phyloP scores from a whole-genome alignment of 2,797 vertebrate species.

The Gambelia wislizenii region DNA sequence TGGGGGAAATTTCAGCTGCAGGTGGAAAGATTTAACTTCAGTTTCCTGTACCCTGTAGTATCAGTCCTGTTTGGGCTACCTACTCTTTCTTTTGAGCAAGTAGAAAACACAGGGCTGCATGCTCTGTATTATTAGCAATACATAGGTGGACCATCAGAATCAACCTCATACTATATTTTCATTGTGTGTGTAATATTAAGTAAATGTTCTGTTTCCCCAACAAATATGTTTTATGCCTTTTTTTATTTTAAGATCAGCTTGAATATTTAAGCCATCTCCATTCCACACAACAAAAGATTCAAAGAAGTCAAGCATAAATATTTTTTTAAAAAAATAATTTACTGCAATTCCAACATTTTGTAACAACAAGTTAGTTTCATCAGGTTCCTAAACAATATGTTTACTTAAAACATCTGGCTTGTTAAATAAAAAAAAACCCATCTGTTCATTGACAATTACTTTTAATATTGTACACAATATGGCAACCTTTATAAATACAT shows the following conservation, averaged over 20 bases:
- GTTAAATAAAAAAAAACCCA: slow-evolving; percentile 46
- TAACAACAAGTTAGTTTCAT: slow-evolving; percentile 12
- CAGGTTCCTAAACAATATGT: slow-evolving; percentile 37
- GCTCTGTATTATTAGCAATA: background rate
- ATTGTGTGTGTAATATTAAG: background rate
- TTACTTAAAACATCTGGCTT: slow-evolving; percentile 42
- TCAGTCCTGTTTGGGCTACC: background rate
- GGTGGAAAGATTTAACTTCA: background rate
- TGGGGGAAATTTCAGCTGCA: too few species aligned
- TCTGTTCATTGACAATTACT: slow-evolving; percentile 38
- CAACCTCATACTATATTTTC: background rate
- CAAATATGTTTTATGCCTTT: background rate
- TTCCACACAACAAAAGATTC: background rate
- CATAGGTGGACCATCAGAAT: background rate
- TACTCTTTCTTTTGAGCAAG: background rate
- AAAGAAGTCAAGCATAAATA: background rate
- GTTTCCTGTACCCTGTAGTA: background rate
- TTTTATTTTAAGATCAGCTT: background rate
- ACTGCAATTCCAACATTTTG: slow-evolving; percentile 4
- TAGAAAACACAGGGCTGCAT: background rate
- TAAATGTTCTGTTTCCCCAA: slow-evolving; percentile 17
- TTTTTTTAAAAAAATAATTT: slow-evolving; percentile 25
- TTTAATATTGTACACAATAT: slow-evolving; percentile 41
- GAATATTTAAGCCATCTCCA: background rate
- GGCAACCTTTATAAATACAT: slow-evolving; percentile 25